Evolutionary conservation across 2,797 vertebrate species (phyloP).

Genomic region (Acanthurus lineatus): DNA sequence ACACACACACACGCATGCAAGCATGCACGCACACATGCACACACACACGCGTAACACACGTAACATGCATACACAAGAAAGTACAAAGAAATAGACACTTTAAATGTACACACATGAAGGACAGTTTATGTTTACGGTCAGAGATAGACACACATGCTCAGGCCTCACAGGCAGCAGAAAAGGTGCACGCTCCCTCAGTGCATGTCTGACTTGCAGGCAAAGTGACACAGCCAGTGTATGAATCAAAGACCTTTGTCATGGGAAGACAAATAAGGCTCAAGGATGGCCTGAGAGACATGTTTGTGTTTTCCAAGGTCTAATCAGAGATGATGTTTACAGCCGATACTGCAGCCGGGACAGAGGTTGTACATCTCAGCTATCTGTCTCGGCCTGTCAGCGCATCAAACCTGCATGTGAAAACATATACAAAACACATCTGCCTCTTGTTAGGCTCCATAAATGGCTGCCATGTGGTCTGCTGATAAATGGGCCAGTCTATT

Average conservation of each 20-base stretch:
- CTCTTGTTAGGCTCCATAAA: constrained; percentile 90
- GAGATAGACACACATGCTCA: constrained; percentile 49
- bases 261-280: constrained; percentile 69
- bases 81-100: constrained; percentile 77
- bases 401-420: constrained; percentile 87
- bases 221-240: constrained; percentile 49
- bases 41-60: constrained; percentile 42
- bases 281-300: constrained; percentile 67
- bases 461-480: constrained; percentile 91
- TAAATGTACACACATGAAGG: constrained; percentile 62
- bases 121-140: constrained; percentile 74
- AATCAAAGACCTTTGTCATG: constrained; percentile 77
- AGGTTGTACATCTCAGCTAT: constrained; percentile 83
- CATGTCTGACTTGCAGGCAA: constrained; percentile 36
- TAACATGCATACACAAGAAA: constrained; percentile 49
- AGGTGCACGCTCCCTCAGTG: constrained; percentile 51
- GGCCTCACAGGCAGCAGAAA: constrained; percentile 68
- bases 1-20: constrained; percentile 53
- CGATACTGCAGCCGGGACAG: constrained; percentile 74
- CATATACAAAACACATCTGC: constrained; percentile 90
- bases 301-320: constrained; percentile 79
- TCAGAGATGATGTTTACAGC: constrained; percentile 81
- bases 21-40: no score
- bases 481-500: constrained; percentile 90
- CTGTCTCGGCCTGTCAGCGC: constrained; percentile 84